These are phyloP conservation scores for Drosophila pegasa DNA, from an alignment of 2,888 invertebrate genomes.

Conservation along the genomic window DNA sequence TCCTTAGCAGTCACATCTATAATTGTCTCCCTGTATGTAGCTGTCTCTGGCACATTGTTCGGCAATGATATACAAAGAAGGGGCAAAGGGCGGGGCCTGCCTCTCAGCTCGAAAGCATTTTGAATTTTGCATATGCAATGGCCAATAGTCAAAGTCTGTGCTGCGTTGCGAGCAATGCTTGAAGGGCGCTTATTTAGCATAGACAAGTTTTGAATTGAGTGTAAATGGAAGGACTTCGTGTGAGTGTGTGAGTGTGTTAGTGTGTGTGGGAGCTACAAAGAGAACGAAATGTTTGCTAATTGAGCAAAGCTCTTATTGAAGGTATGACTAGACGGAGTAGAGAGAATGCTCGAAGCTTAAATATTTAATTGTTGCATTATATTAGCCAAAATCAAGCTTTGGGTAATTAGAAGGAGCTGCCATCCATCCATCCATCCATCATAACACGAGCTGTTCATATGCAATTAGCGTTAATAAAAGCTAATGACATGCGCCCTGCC, in stretches of 20 bases:
- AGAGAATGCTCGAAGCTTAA: background rate
- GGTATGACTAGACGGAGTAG: background rate
- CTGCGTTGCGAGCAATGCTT: conserved; percentile 21
- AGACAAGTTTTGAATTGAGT: conserved; percentile 35
- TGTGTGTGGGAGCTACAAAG: conserved; percentile 1
- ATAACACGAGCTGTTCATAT: conserved; percentile 16
- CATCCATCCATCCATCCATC: background rate
- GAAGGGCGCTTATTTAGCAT: conserved; percentile 37
- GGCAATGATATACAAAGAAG: conserved; percentile 6
- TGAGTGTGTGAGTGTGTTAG: background rate
- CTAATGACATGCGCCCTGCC: conserved; percentile 52
- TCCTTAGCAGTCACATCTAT: background rate
- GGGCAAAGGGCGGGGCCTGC: background rate
- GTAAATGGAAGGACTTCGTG: background rate
- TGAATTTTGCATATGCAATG: conserved; percentile 51
- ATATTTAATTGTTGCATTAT: background rate
- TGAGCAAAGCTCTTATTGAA: conserved; percentile 14
- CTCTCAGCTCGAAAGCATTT: conserved; percentile 32
- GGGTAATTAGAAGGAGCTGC: background rate
- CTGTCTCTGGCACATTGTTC: conserved; percentile 31
- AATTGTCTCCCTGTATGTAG: background rate
- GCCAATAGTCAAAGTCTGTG: conserved; percentile 34
- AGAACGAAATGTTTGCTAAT: conserved; percentile 20
- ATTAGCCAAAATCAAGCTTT: background rate
- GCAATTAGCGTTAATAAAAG: conserved; percentile 62